Evolutionary conservation across 2,113 vertebrate species (phyloP).

Genomic region (Poeciliopsis occidentalis): DNA sequence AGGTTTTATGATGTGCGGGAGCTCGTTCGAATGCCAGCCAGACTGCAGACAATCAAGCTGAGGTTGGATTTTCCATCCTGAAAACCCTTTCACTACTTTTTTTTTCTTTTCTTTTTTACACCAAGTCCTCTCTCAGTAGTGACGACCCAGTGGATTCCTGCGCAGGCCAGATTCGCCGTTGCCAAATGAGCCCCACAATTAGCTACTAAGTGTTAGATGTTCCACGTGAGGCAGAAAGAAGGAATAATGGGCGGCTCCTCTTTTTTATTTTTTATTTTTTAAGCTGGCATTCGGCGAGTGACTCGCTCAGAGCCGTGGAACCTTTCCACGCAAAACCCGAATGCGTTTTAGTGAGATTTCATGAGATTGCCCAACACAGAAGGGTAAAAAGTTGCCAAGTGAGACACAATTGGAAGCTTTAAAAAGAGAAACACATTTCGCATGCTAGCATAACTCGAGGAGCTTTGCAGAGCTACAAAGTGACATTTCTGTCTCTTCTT

Average conservation of each 20-base stretch:
- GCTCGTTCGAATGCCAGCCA: slow-evolving; percentile 25
- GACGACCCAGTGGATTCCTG: slow-evolving; percentile 40
- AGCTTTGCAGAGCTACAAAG: background rate
- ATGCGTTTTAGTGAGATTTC: background rate
- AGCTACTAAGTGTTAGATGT: slow-evolving; percentile 26
- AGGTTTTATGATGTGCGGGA: slow-evolving; percentile 6
- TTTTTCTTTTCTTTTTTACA: background rate
- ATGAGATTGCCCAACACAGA: background rate
- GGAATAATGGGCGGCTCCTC: slow-evolving; percentile 10
- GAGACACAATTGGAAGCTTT: background rate
- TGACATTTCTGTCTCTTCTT: background rate
- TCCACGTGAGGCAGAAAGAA: background rate
- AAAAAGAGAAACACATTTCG: background rate
- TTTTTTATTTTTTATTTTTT: no score
- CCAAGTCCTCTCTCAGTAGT: slow-evolving; percentile 18
- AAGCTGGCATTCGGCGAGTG: no score
- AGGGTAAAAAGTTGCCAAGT: background rate
- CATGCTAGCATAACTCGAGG: background rate
- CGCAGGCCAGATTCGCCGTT: slow-evolving; percentile 52
- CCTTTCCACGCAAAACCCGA: background rate
- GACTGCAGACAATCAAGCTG: background rate
- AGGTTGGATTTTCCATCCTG: slow-evolving; percentile 33
- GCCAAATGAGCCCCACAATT: slow-evolving; percentile 54
- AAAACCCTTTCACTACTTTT: slow-evolving; percentile 11
- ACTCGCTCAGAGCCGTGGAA: background rate